phyloP scores from a whole-genome alignment of 2,113 vertebrate species.

The Cacatua alba region DNA sequence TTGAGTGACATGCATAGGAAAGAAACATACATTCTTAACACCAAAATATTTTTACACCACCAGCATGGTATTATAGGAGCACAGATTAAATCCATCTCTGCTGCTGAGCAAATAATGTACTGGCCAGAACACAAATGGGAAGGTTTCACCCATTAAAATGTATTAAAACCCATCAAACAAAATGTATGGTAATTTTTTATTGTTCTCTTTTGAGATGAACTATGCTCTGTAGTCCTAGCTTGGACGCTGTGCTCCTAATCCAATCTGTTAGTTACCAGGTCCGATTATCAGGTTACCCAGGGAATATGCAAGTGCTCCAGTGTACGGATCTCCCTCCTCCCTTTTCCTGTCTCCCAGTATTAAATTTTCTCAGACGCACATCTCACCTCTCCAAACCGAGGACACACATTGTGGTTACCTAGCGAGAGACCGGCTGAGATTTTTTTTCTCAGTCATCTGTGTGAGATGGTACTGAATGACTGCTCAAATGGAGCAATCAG shows the following conservation, averaged over 20 bases:
- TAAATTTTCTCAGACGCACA: neutral
- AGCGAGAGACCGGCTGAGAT: neutral
- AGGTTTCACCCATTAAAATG: neutral
- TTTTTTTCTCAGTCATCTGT: neutral
- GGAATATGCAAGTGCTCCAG: neutral
- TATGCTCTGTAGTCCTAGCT: neutral
- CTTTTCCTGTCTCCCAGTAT: neutral
- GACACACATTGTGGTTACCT: neutral
- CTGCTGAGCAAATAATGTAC: neutral
- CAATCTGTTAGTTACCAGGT: neutral
- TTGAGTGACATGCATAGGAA: neutral
- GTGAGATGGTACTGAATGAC: neutral
- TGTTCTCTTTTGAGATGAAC: neutral
- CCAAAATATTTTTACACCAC: neutral
- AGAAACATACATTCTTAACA: neutral
- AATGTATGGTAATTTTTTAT: neutral
- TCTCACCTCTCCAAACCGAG: fast-evolving
- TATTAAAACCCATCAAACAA: neutral
- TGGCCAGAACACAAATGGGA: neutral
- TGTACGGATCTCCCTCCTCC: neutral
- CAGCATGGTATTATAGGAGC: neutral
- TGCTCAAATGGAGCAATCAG: neutral
- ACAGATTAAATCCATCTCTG: neutral
- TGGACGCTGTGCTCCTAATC: neutral
- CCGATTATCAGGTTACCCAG: neutral